These are phyloP conservation scores for Cyclura pinguis DNA, from an alignment of 2,797 vertebrate species.

Conservation along the genomic window DNA sequence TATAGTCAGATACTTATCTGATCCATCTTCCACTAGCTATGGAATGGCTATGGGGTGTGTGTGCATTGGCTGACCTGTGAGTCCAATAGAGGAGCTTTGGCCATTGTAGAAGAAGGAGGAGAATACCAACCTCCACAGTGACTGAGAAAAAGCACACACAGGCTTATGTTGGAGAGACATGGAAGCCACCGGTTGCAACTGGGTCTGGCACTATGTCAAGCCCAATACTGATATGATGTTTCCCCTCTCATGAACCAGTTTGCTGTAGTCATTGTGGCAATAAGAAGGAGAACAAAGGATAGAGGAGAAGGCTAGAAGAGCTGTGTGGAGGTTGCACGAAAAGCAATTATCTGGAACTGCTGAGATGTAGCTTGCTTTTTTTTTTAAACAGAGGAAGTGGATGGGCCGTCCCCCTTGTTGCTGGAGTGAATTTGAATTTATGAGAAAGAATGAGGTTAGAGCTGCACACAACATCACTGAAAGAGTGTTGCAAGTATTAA, in stretches of 20 bases:
- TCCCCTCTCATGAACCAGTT: neutral
- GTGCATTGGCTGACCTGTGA: no score
- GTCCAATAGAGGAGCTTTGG: no score
- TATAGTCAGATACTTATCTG: no score
- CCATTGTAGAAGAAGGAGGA: no score
- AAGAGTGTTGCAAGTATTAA: neutral
- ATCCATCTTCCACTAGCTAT: no score
- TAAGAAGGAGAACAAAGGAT: neutral
- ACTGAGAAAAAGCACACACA: no score
- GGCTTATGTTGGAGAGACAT: no score
- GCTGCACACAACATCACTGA: neutral
- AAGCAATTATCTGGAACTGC: neutral
- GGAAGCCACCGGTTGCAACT: no score
- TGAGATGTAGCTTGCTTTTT: no score
- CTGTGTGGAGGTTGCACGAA: neutral
- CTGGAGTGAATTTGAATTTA: neutral
- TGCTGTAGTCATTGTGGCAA: neutral
- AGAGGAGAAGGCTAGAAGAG: neutral
- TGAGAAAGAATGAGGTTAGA: conserved; percentile 18
- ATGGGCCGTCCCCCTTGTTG: neutral
- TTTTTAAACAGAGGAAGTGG: neutral
- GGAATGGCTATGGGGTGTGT: no score
- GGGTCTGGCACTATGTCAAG: neutral
- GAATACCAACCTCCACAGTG: no score
- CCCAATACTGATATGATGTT: no score